phyloP scores from a whole-genome alignment of 23 tunicate genomes.

The Ascidia mentula region DNA sequence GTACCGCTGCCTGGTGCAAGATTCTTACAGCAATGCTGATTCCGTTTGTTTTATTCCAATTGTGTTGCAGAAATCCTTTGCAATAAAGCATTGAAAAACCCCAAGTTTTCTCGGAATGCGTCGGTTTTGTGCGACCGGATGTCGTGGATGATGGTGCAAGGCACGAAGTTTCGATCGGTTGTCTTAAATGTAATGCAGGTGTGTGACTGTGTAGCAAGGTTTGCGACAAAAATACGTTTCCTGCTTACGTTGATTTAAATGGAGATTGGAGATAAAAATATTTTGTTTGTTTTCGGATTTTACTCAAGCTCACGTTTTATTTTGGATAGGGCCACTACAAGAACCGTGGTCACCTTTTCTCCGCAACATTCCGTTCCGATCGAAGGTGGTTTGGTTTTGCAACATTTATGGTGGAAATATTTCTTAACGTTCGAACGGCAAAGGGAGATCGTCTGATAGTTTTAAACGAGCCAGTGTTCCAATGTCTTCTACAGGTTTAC shows the following conservation, averaged over 20 bases:
- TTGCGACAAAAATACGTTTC: neutral
- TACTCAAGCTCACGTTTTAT: neutral
- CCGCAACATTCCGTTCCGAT: constrained; percentile 33
- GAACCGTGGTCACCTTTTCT: constrained; percentile 39
- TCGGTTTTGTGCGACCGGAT: constrained; percentile 58
- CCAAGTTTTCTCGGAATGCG: constrained; percentile 31
- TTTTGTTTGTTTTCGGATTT: neutral
- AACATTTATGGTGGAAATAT: constrained; percentile 43
- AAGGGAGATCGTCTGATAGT: constrained; percentile 25
- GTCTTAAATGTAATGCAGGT: constrained; percentile 67
- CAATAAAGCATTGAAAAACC: constrained; percentile 48
- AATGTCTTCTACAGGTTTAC: constrained; percentile 56
- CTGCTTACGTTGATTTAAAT: neutral
- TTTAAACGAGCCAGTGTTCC: constrained; percentile 34
- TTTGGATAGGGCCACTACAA: constrained; percentile 44
- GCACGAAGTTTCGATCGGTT: constrained; percentile 63
- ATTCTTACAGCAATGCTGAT: too few relatives aligned
- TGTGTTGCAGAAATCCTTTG: constrained; percentile 41
- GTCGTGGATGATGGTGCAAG: constrained; percentile 68
- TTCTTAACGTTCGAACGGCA: constrained; percentile 35
- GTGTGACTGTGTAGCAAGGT: neutral
- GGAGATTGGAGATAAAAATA: neutral
- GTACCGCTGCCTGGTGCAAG: too few relatives aligned
- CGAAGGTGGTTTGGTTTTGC: constrained; percentile 59
- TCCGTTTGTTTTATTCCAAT: too few relatives aligned